Evolutionary conservation across 2,113 vertebrate species (phyloP), one percentile per base, ranked within the genome.

Genomic region (Rhinogobius similis): DNA sequence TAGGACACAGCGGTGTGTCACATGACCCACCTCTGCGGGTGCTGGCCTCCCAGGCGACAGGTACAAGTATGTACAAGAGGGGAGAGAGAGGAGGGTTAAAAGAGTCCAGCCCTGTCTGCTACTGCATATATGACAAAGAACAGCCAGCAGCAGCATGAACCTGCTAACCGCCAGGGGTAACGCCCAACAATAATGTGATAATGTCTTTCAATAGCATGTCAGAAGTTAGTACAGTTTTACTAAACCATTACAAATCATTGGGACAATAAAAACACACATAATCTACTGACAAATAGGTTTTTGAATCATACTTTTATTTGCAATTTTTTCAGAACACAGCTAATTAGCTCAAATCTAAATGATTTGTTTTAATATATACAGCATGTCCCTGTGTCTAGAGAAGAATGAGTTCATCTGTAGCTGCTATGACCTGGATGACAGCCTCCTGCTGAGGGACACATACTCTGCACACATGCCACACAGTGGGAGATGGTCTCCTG

Each of bases 1-100:
- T 85, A 72, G 82, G 81, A 88, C 87, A 85, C 78, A 76, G 83
- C 80, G 72, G 80, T 78, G 75, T 74, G 83, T 90, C 88, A 91
- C 83, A 83, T 85, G 83, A 88, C 80, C 78, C 71, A 78, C 72
- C 81, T 82, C 65, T 67, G 65, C 65, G 82, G 84, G 86, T 88
- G 68, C 82, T 77, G 80, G 72, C 63, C 75, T 81, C 76, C 78
- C 77, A 73, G 81, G 75, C 46, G 41, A 86, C 72, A 82, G 64
- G 77, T 66, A 16, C 65, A 16, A 50, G 38, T 78, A 81, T 70
- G 65, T 73, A 46, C 48, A 59, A 64, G 65, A 24, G 20, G n/a
- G 18, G 20, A 20, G n/a, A n/a, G 20, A 20, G 39, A 52, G n/a
- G 50, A 50, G 77, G 67, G 70, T 46, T 82, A 75, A 70, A 29